Evolutionary conservation across 2,113 vertebrate genomes (phyloP), one percentile per base, ranked within the genome.

Genomic region (Dermatemys mawii): DNA sequence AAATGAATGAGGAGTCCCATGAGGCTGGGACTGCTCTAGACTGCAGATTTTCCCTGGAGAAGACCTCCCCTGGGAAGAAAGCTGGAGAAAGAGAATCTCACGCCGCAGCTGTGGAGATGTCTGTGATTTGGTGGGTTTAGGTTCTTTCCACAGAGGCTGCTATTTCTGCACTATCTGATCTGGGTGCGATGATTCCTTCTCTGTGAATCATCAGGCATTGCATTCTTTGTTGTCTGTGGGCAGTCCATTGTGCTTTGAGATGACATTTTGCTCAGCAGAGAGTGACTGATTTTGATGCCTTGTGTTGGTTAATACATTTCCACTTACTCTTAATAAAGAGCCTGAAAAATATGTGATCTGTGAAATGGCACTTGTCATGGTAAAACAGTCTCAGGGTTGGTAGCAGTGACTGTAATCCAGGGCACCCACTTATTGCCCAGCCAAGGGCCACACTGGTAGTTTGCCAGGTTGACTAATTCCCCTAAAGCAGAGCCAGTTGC

Each of bases 151-250:
- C 41, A 92, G 88, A 87, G 82, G 70, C 90, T 93, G 85, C 86
- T 94, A 93, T 90, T 96, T 95, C 94, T 94, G 88, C 46, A 83
- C 96, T 88, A 97, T 67, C 94, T 97, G 89, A 95, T 96, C 90
- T 86, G 90, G 73, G 83, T 94, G 94, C 93, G 88, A 86, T 96
- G 94, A 81, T 90, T 73, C 86, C 90, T 85, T 86, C 0, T 0
- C 91, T 63, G 38, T 97, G 93, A 97, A 78, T 97, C 97, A 96
- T 84, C 9, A 73, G 0, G 4, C 92, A 87, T 1, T 8, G 94
- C 41, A 44, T 91, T 78, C 88, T 85, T 89, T 82, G 95, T 94
- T 97, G 83, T 81, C 88, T 78, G 82, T 1, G 14, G 38, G 60
- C 79, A 86, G 41, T 24, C 24, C 41, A 26, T 46, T 27, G 41